Percentiles rank a stretch among this genome's conserved stretches.
Evolutionary conservation across 2,888 invertebrate genomes (phyloP).

Genomic region (Calliopum simillimum): DNA sequence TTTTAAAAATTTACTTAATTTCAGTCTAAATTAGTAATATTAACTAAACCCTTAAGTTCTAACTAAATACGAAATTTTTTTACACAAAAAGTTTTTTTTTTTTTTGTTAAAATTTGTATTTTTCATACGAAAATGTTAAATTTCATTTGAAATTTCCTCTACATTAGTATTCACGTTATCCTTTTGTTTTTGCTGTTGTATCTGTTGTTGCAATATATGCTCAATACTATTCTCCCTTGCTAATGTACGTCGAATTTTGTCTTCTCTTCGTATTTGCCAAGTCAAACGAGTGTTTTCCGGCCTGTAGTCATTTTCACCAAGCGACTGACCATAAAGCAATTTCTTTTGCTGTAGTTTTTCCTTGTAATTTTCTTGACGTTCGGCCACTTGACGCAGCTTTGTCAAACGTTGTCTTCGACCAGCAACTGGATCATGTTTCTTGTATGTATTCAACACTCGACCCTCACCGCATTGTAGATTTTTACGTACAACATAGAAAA

Average conservation of each 20-base stretch:
- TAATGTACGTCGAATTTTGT: constrained; percentile 40
- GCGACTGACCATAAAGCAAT: background rate
- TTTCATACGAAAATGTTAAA: constrained; percentile 29
- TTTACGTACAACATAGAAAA: constrained; percentile 74
- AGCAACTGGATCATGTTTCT: constrained; percentile 31
- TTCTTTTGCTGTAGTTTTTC: constrained; percentile 29
- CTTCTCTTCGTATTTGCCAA: constrained; percentile 39
- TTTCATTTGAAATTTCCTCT: constrained; percentile 45
- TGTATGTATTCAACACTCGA: constrained; percentile 20
- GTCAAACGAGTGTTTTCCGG: constrained; percentile 25
- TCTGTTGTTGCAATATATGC: constrained; percentile 41
- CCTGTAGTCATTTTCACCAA: background rate
- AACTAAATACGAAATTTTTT: too few relatives aligned
- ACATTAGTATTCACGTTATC: constrained; percentile 15
- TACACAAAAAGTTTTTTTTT: too few relatives aligned
- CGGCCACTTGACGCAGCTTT: constrained; percentile 47
- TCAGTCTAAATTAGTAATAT: constrained; percentile 36
- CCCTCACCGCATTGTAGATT: constrained; percentile 67
- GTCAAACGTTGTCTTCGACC: constrained; percentile 42
- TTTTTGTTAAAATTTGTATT: background rate
- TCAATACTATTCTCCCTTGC: constrained; percentile 51
- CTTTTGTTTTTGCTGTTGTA: constrained; percentile 18
- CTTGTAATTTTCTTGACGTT: constrained; percentile 39
- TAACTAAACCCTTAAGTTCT: constrained; percentile 23
- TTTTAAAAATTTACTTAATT: constrained; percentile 21